Conservation (phyloP, 92 coral and sea anemone genomes). For the Porites cylindrica region DNA sequence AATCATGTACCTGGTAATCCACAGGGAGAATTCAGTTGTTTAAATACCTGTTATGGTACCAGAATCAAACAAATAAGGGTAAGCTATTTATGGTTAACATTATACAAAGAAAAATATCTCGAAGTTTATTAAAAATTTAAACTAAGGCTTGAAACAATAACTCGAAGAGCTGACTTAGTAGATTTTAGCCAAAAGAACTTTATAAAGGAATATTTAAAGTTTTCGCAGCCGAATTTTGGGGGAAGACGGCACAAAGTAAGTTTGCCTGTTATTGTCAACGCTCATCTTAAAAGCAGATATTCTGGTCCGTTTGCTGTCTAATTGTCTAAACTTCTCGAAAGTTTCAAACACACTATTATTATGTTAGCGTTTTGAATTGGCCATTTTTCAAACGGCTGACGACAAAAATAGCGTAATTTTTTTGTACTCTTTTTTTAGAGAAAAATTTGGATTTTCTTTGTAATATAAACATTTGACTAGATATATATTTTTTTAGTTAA, state of each 20-base stretch:
- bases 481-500: not conserved
- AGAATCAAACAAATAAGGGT: slow-evolving; percentile 8
- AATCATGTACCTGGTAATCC: not conserved
- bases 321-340: not conserved
- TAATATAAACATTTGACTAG: no score
- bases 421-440: not conserved
- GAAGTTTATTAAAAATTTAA: slow-evolving; percentile 28
- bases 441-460: not conserved
- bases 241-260: slow-evolving; percentile 35
- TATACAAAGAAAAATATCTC: not conserved
- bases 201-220: not conserved
- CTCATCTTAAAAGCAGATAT: not conserved
- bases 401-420: not conserved
- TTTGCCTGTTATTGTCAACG: not conserved
- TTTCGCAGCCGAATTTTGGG: not conserved
- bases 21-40: slow-evolving; percentile 1
- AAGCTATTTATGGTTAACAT: not conserved
- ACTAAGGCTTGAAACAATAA: not conserved
- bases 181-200: not conserved
- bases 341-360: not conserved
- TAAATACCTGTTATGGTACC: slow-evolving; percentile 43
- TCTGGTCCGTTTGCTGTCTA: not conserved
- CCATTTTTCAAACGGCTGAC: not conserved
- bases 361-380: not conserved
- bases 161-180: not conserved